Percentiles rank a stretch among this genome's conserved stretches.
These are phyloP conservation scores for Dreissena rostriformis DNA, from an alignment of 1,140 invertebrate species.

Conservation along the genomic window DNA sequence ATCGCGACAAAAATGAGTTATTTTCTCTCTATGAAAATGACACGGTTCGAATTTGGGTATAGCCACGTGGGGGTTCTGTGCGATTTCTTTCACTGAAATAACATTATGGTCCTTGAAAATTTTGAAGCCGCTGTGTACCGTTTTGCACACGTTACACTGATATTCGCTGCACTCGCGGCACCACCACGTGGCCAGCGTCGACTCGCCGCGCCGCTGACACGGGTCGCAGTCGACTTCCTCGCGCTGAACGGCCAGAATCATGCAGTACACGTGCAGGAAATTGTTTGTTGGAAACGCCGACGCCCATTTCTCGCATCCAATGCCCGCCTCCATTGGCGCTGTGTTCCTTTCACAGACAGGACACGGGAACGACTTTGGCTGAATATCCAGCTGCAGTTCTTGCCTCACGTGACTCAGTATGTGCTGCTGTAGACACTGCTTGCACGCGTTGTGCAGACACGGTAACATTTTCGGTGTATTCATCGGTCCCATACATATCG, in stretches of 20 bases:
- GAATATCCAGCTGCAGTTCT: constrained; percentile 12
- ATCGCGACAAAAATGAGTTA: constrained; percentile 47
- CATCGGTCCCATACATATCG: constrained; percentile 40
- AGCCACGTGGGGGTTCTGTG: constrained; percentile 45
- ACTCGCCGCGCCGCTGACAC: constrained; percentile 32
- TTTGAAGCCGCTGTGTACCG: constrained; percentile 49
- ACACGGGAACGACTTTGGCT: constrained; percentile 28
- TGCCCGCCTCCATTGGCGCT: constrained; percentile 9
- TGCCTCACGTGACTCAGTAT: constrained; percentile 9
- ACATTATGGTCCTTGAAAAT: constrained; percentile 48
- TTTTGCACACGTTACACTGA: constrained; percentile 51
- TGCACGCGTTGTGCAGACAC: constrained; percentile 53
- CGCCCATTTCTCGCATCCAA: constrained; percentile 51
- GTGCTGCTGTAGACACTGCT: constrained; percentile 46
- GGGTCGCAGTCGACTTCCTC: constrained; percentile 49
- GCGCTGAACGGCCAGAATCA: constrained; percentile 36
- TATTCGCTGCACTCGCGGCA: constrained; percentile 53
- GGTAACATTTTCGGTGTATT: constrained; percentile 35
- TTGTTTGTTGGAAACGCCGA: constrained; percentile 42
- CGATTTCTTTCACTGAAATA: constrained; percentile 41
- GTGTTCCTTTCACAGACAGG: constrained; percentile 39
- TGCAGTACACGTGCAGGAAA: constrained; percentile 48
- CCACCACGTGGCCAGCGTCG: constrained; percentile 48
- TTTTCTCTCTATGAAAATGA: constrained; percentile 41
- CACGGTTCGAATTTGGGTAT: constrained; percentile 45